Evolutionary conservation across 2,888 invertebrate species (phyloP).

Genomic region (Toxonevra muliebris): DNA sequence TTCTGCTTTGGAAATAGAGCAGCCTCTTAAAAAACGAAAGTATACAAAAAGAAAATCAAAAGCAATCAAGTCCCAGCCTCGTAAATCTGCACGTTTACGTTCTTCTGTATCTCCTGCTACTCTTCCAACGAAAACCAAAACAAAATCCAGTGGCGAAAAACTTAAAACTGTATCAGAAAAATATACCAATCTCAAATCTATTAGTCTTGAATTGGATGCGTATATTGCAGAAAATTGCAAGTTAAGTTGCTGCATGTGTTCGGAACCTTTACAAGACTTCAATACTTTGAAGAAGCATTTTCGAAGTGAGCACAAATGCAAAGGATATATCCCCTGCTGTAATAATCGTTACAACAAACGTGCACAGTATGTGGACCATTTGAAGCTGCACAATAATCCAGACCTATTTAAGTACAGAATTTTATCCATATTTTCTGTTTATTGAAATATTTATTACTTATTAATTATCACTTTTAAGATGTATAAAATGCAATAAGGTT

Average conservation of each 20-base stretch:
- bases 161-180: no score
- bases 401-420: constrained; percentile 45
- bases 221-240: constrained; percentile 28
- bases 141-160: no score
- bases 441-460: no score
- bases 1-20: not conserved
- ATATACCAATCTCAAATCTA: no score
- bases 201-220: constrained; percentile 17
- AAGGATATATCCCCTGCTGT: constrained; percentile 51
- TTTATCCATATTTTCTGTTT: not conserved
- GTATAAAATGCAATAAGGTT: constrained; percentile 29
- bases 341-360: constrained; percentile 54
- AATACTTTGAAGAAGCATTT: constrained; percentile 51
- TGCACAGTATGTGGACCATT: constrained; percentile 51
- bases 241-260: constrained; percentile 28
- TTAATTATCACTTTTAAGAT: no score
- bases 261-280: constrained; percentile 21
- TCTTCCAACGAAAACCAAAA: no score
- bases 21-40: constrained; percentile 7
- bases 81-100: no score
- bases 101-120: no score
- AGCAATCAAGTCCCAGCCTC: not conserved
- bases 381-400: constrained; percentile 53
- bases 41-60: not conserved
- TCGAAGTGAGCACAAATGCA: constrained; percentile 47